phyloP scores from a whole-genome alignment of 2,797 vertebrate genomes.

The Peromyscus aztecus region DNA sequence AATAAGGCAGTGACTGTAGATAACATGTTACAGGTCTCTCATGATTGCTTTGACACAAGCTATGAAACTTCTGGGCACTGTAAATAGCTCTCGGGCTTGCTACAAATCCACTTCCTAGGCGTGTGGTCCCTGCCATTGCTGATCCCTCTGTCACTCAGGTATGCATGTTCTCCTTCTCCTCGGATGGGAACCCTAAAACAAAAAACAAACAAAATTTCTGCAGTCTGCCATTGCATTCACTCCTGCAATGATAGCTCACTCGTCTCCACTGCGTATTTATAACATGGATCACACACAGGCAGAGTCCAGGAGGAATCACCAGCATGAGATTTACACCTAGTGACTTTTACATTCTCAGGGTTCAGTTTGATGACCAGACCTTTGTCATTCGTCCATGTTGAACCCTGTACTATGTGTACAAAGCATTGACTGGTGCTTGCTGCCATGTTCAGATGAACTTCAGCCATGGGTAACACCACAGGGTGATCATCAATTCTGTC shows the following conservation, averaged over 20 bases:
- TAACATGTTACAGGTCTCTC: neutral
- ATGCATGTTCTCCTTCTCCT: neutral
- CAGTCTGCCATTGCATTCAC: neutral
- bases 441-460: neutral
- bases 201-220: neutral
- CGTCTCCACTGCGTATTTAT: neutral
- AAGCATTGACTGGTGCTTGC: neutral
- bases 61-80: too few species aligned
- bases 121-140: neutral
- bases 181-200: neutral
- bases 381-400: neutral
- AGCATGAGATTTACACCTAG: neutral
- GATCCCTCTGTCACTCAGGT: neutral
- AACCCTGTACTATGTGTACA: neutral
- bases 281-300: neutral
- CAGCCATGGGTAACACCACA: too few species aligned
- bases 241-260: neutral
- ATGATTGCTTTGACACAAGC: rapidly evolving
- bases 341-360: neutral
- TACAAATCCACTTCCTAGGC: constrained; percentile 39
- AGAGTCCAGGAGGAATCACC: neutral
- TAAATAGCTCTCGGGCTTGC: neutral
- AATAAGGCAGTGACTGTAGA: neutral
- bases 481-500: neutral
- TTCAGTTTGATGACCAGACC: neutral